Evolutionary conservation across 2,797 vertebrate genomes (phyloP).

Genomic region (Rhadinocentrus ornatus): DNA sequence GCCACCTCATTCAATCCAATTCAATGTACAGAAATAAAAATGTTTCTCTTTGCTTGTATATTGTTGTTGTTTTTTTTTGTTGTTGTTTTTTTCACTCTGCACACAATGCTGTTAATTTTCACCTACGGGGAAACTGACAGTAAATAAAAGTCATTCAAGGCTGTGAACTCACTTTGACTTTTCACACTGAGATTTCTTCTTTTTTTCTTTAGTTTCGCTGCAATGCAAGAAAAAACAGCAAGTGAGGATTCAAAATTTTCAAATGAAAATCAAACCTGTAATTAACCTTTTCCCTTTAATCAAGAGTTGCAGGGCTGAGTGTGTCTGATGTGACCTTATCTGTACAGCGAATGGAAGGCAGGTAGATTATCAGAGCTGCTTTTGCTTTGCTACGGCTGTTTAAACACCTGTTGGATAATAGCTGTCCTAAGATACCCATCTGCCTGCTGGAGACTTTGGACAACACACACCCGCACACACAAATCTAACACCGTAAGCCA

Average conservation of each 20-base stretch:
- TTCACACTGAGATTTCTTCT: conserved; percentile 83
- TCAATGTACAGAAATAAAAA: conserved; percentile 4
- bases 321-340: conserved; percentile 58
- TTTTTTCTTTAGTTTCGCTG: conserved; percentile 90
- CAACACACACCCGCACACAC: conserved; percentile 40
- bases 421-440: conserved; percentile 72
- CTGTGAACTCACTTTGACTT: conserved; percentile 79
- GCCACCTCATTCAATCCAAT: neutral
- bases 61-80: no score
- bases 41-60: neutral
- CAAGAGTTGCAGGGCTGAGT: conserved; percentile 10
- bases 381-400: conserved; percentile 60
- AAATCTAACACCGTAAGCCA: conserved; percentile 30
- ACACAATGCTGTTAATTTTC: neutral
- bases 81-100: conserved; percentile 5
- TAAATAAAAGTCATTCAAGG: conserved; percentile 18
- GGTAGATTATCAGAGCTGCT: conserved; percentile 40
- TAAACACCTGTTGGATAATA: conserved; percentile 74
- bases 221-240: conserved; percentile 27
- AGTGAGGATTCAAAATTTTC: conserved; percentile 13
- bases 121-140: neutral
- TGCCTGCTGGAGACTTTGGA: conserved; percentile 58
- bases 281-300: conserved; percentile 26
- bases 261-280: conserved; percentile 11
- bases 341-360: conserved; percentile 32